Evolutionary conservation across 2,888 invertebrate genomes (phyloP).

Genomic region (Folsomia manolachei): DNA sequence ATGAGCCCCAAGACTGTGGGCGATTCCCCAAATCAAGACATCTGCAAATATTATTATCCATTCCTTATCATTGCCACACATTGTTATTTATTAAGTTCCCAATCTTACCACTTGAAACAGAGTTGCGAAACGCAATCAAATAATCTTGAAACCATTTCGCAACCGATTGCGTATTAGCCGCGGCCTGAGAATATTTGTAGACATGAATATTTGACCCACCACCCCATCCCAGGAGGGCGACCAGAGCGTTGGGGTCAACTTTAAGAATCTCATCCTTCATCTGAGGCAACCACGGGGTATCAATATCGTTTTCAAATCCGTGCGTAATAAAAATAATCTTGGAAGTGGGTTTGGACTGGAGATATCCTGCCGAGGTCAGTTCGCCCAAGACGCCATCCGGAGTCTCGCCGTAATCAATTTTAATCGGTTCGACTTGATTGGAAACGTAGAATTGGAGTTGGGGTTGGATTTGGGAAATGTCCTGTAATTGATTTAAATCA

Average conservation of each 20-base stretch:
- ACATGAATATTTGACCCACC: slow-evolving; percentile 35
- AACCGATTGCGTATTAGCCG: slow-evolving; percentile 40
- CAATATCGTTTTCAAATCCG: slow-evolving; percentile 38
- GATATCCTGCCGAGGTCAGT: slow-evolving; percentile 1
- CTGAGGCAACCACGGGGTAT: slow-evolving; percentile 30
- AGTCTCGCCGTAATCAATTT: not conserved
- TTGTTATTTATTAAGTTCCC: not conserved
- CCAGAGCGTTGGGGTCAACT: slow-evolving; percentile 22
- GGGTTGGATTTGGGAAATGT: too few species aligned
- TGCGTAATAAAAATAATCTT: slow-evolving; percentile 35
- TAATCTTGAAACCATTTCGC: slow-evolving; percentile 33
- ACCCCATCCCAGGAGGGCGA: slow-evolving; percentile 39
- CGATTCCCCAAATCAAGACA: slow-evolving; percentile 34
- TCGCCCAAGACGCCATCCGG: not conserved
- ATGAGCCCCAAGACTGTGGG: slow-evolving; percentile 39
- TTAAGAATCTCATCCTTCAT: slow-evolving; percentile 37
- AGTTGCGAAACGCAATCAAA: slow-evolving; percentile 19
- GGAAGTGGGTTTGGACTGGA: not conserved
- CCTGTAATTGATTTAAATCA: too few species aligned
- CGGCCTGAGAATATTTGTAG: slow-evolving; percentile 36
- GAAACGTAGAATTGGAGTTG: slow-evolving; percentile 2
- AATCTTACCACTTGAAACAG: not conserved
- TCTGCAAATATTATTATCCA: not conserved
- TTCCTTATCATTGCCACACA: not conserved
- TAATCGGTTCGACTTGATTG: not conserved